Percentiles rank a stretch among this genome's conserved stretches.
phyloP scores from a whole-genome alignment of 2,797 vertebrate genomes.

The Coluber constrictor region DNA sequence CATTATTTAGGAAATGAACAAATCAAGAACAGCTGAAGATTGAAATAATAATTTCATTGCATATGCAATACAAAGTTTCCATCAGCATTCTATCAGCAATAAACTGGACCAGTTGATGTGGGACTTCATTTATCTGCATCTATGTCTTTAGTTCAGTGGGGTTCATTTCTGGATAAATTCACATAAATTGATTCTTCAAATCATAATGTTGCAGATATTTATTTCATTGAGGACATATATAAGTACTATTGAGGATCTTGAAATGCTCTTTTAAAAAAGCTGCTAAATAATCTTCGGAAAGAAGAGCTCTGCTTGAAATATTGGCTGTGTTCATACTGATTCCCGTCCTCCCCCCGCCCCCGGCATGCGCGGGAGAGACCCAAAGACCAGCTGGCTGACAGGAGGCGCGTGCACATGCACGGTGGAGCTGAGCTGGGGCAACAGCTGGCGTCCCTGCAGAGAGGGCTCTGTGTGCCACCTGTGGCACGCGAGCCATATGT shows the following conservation, averaged over 20 bases:
- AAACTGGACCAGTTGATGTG: neutral
- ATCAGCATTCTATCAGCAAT: neutral
- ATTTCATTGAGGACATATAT: neutral
- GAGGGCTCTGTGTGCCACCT: too few species aligned
- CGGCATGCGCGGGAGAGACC: too few species aligned
- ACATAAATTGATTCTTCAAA: neutral
- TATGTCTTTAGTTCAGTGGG: neutral
- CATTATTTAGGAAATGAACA: neutral
- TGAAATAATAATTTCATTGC: neutral
- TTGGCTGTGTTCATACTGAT: neutral
- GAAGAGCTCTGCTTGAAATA: neutral
- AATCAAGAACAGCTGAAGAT: neutral
- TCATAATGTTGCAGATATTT: neutral
- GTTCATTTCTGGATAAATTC: neutral
- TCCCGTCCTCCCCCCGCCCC: too few species aligned
- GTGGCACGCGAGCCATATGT: too few species aligned
- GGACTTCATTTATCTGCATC: neutral
- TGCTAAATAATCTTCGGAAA: neutral
- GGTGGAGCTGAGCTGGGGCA: too few species aligned
- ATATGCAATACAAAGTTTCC: neutral
- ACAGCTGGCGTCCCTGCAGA: too few species aligned
- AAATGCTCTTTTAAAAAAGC: neutral
- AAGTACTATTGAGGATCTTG: neutral
- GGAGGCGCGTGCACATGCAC: too few species aligned
- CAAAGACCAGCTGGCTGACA: too few species aligned